Base-by-base conservation (phyloP, 2,797 vertebrate species). In the Clamator glandarius region DNA sequence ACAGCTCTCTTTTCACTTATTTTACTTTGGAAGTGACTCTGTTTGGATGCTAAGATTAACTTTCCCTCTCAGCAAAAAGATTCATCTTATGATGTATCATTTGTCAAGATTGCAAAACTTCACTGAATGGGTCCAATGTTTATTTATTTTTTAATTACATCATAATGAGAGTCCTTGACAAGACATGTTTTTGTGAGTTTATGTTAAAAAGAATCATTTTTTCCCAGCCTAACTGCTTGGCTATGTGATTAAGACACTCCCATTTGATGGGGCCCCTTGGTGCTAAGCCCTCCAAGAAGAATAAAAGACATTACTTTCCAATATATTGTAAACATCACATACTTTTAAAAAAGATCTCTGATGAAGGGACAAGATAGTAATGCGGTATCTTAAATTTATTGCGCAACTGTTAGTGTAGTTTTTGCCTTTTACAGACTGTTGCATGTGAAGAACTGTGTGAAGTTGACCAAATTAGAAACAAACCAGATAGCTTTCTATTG, bases 401-500 rank as follows among this genome's bases (percentile, higher is more conserved):
- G 20, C 50, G 51, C 55, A 55, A 62, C 33, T 73, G 29, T 84
- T 78, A 84, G n/a, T 39, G 28, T 59, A 66, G 24, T 11, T 87
- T 92, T 93, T 93, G 57, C 67, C 63, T 88, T 92, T 79, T 67
- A 28, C 19, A 59, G 78, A 57, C 63, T 23, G 66, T 82, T 86
- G 76, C 75, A 77, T 91, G 62, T 76, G 72, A 90, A 96, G 74
- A 85, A 87, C 79, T 62, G 13, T 41, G 16, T 82, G 39, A 95
- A 91, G 57, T 1, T 83, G 59, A 92, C 46, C 57, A 87, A 91
- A 95, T 92, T 86, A 91, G 87, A 95, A 92, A 29, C 68, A 90
- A 94, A 96, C 12, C 66, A 89, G 72, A 89, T 75, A 95, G 59
- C 55, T 89, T 95, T 93, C 89, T 90, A 18, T 80, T 85, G 54